Percentiles rank a stretch among this genome's conserved stretches.
Evolutionary conservation across 2,888 invertebrate species (phyloP).

Genomic region (Diarsia rubi): DNA sequence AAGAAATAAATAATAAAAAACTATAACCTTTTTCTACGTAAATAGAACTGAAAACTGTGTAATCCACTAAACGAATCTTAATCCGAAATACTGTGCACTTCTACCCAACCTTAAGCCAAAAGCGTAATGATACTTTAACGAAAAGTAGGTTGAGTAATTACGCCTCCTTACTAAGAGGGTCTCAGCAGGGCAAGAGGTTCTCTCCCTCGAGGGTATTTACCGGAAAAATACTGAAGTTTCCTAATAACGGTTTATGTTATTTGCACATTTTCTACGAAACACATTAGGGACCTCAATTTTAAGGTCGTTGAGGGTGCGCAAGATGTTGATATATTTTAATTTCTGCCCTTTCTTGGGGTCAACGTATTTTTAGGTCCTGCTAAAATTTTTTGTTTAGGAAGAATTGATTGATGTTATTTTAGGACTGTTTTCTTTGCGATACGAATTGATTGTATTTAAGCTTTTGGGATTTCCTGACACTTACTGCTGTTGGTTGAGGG

Average conservation of each 20-base stretch:
- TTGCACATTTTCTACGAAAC: slow-evolving; percentile 47
- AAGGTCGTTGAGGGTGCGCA: slow-evolving; percentile 3
- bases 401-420: slow-evolving; percentile 21
- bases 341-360: slow-evolving; percentile 10
- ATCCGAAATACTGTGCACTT: neutral
- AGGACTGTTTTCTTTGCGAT: slow-evolving; percentile 3
- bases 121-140: slow-evolving; percentile 16
- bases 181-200: slow-evolving; percentile 2
- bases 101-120: slow-evolving; percentile 22
- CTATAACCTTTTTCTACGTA: no score
- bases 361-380: slow-evolving; percentile 22
- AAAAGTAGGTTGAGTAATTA: slow-evolving; percentile 38
- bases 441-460: neutral
- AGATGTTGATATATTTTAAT: slow-evolving; percentile 35
- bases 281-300: slow-evolving; percentile 37
- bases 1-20: no score
- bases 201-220: slow-evolving; percentile 47
- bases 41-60: neutral
- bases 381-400: slow-evolving; percentile 13
- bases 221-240: slow-evolving; percentile 39
- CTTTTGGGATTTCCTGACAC: neutral
- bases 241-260: slow-evolving; percentile 60
- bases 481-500: neutral
- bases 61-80: neutral
- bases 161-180: slow-evolving; percentile 8